phyloP scores from a whole-genome alignment of 2,797 vertebrate genomes.

The Valencia hispanica region DNA sequence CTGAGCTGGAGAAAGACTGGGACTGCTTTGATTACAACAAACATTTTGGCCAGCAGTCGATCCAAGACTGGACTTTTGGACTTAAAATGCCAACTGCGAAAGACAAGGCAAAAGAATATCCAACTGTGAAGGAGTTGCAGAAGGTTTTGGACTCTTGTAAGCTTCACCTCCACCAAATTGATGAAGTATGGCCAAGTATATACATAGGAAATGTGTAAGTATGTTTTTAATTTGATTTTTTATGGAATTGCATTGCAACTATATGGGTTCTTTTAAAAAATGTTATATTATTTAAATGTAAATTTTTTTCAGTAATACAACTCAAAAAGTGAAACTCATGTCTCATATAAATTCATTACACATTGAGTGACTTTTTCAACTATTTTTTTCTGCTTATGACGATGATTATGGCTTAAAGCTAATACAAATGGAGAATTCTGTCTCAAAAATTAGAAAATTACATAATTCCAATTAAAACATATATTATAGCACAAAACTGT shows the following conservation, averaged over 20 bases:
- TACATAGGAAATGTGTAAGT: conserved; percentile 86
- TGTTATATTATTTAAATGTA: neutral
- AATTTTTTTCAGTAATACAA: neutral
- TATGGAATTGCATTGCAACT: neutral
- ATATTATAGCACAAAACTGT: neutral
- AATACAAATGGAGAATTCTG: neutral
- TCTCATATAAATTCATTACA: neutral
- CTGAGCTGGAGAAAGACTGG: conserved; percentile 43
- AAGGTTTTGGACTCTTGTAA: conserved; percentile 84
- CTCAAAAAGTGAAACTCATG: neutral
- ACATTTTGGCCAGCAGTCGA: conserved; percentile 58
- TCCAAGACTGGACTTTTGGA: conserved; percentile 49
- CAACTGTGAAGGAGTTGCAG: conserved; percentile 83
- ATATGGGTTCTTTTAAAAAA: neutral
- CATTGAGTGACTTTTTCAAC: neutral
- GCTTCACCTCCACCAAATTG: conserved; percentile 79
- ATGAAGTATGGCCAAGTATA: conserved; percentile 86
- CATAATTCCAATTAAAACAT: neutral
- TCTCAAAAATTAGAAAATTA: neutral
- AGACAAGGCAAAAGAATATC: conserved; percentile 75
- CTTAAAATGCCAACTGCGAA: conserved; percentile 69
- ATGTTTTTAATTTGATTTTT: conserved; percentile 27
- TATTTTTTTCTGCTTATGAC: neutral
- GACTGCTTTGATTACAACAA: conserved; percentile 58
- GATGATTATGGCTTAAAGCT: neutral